Evolutionary conservation across 2,113 vertebrate genomes (phyloP), one percentile per base, ranked within the genome.

Genomic region (Verasper variegatus): DNA sequence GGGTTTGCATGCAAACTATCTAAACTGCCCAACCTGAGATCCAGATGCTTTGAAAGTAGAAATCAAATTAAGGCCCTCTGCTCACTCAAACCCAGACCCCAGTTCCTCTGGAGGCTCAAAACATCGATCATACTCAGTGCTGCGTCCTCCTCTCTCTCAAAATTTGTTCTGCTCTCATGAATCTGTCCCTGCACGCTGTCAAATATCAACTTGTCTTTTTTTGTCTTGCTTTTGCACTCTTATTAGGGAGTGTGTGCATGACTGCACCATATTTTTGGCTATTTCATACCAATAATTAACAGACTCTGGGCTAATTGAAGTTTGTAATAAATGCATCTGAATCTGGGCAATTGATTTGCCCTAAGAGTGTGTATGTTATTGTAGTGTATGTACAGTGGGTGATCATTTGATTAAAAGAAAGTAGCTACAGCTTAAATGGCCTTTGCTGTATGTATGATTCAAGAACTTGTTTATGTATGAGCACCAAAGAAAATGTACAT

Each of bases 61-160:
- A 70, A 78, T 31, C 37, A 66, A 77, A 85, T 66, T 9, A 77
- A 77, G 26, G 11, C 17, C 18, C 49, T 51, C 49, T 51, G 49
- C 49, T 51, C 49, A 15, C 52, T 68, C 20, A 70, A 65, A 78
- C 27, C 40, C 27, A n/a, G 40, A 69, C 60, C 2, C 21, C 18
- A 18, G 52, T 59, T 76, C 54, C 71, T 79, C 63, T 23, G 31
- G 71, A 79, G 63, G 57, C 79, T 76, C n/a, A 62, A 42, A 45
- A 24, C 74, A 70, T 70, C 15, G 31, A 74, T 81, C 61, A 62
- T 24, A 63, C 47, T 77, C 55, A 35, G 58, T 45, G 23, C 42
- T 59, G 23, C 23, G 1, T 72, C 49, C 49, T 20, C 17, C 49
- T 47, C 23, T 1, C 61, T 62, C 51, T 65, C 35, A 18, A 66